Conservation (phyloP, 2,113 vertebrate species). For the Mormyrus lacerda region DNA sequence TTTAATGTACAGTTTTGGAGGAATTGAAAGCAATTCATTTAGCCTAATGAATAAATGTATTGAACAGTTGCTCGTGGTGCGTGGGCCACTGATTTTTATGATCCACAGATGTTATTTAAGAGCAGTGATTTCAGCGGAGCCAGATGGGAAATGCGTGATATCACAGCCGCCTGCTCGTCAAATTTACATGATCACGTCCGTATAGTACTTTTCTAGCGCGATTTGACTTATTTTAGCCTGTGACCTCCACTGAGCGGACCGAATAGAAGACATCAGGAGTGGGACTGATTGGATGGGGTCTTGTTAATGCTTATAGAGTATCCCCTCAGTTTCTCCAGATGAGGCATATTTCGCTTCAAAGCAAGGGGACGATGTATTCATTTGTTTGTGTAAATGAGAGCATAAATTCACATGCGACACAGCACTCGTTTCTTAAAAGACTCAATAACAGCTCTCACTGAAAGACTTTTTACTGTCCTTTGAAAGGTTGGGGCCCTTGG, state of each 20-base stretch:
- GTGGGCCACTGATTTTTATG: background rate
- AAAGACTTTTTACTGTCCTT: background rate
- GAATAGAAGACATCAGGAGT: background rate
- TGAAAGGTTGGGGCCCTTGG: background rate
- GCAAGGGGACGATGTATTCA: background rate
- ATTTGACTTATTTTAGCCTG: background rate
- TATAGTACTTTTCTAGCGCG: background rate
- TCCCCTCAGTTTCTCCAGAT: background rate
- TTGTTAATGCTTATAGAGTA: background rate
- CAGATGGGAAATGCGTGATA: background rate
- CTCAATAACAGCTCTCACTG: background rate
- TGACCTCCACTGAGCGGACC: background rate
- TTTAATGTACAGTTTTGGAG: background rate
- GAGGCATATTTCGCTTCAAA: background rate
- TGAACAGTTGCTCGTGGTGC: background rate
- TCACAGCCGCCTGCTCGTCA: background rate
- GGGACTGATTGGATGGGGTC: background rate
- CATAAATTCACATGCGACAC: background rate
- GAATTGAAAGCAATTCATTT: background rate
- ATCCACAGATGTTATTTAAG: background rate
- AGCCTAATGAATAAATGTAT: background rate
- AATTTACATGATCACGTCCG: background rate
- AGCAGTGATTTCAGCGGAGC: background rate
- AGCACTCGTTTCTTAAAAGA: background rate
- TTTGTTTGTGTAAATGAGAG: background rate